Base-by-base conservation (phyloP, 1,140 invertebrate genomes). In the Apis laboriosa region DNA sequence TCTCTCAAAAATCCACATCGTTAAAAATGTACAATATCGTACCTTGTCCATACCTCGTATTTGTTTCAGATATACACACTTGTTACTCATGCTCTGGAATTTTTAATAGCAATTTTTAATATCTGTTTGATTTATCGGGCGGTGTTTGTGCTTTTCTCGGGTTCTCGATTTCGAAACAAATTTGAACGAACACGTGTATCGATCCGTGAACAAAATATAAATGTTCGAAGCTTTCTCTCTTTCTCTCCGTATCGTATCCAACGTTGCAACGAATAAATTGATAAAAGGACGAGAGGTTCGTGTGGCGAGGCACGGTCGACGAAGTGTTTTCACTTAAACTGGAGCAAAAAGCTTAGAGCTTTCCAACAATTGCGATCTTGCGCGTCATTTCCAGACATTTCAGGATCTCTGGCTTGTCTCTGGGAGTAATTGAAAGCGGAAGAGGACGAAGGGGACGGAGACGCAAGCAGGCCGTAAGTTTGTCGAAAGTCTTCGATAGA, bases 301-400 rank as follows among this genome's bases (percentile, higher is more conserved):
- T 13, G 61, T 15, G 28, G 17, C 61, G 34, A 9, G 12, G 19
- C 17, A 28, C 34, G 1, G 28, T 3, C 55, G 7, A 15, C 19
- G 13, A 51, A 68, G 43, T 49, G 11, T 49, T 68, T 68, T 21
- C 43, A n/a, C 34, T 68, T 49, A 68, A 68, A 19, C 21, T n/a
- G 21, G 66, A 49, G 49, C 13, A 49, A 19, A 21, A 19, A 24
- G 12, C 11, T n/a, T 55, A 2, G n/a, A 63, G 66, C n/a, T 49
- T 34, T 51, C 66, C 5, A 49, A 12, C 19, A 15, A 21, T 68
- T 12, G 43, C n/a, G 66, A 77, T 28, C 61, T 55, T 43, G 51
- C 75, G 51, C 55, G 75, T 66, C 75, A 64, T 77, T 77, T 15
- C 17, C 60, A 77, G 61, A 77, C 61, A 43, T 55, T 55, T 21